Base-by-base conservation (phyloP, 2,113 vertebrate species). In the Tupaia chinensis region DNA sequence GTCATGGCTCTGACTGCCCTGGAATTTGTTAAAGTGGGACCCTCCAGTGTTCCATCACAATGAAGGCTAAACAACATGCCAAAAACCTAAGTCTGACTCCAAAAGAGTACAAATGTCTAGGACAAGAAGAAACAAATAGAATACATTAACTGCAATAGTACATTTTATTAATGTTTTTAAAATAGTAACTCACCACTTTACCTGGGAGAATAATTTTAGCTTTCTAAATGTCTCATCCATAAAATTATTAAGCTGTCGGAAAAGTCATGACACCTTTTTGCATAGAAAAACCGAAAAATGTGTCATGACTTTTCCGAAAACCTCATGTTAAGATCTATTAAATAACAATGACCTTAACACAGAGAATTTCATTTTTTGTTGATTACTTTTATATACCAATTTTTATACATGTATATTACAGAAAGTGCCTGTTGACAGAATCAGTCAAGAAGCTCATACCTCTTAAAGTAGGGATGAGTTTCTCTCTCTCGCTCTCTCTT, bases 81-180 rank as follows among this genome's bases (percentile, higher is more conserved):
- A 87, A 81, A 70, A 91, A 93, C 3, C 11, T 91, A 85, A 95
- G 76, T 19, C 25, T 72, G 20, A 78, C 63, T 82, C 73, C 68
- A 19, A 32, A 87, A 88, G 3, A 89, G 14, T 65, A 95, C 53
- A 93, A 79, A 11, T 27, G 23, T 80, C 54, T 76, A 94, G 15
- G 16, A 44, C 2, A 82, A 69, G 19, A 85, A 54, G 29, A 96
- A 88, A 54, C 89, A 78, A 92, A 91, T 32, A 76, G n/a, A 88
- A 74, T 27, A 87, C 3, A 80, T 63, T 81, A 94, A 89, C 12
- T 82, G 95, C n/a, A 91, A 93, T 16, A 14, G 16, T 65, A 91
- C 0, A 89, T 79, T 91, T 91, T 79, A 89, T 81, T n/a, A 85
- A 34, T 83, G 23, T 89, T 94, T 87, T 94, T 56, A 95, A 93